Evolutionary conservation across 2,113 vertebrate species (phyloP), one percentile per base, ranked within the genome.

Genomic region (Gnathonemus echidnorhynchus): DNA sequence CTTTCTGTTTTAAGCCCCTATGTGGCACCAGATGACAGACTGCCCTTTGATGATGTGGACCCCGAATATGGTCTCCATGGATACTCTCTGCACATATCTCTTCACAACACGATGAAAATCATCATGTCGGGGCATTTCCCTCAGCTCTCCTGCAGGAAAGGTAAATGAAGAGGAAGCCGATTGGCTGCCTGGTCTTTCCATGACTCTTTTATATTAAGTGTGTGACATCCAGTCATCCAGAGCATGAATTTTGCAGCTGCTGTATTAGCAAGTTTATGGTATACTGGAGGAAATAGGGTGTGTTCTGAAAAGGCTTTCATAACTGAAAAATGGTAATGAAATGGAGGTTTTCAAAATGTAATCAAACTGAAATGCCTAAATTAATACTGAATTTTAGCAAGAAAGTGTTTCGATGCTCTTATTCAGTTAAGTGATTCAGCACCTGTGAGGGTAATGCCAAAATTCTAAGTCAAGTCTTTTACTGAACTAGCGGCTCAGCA

Each of bases 61-160:
- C 95, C 96, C 0, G 95, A 97, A 46, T 96, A 96, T 8, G 98
- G 98, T 90, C 95, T 99, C 90, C 97, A 97, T 92, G 96, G 94
- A 90, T 99, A 97, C 93, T 93, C 90, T 0, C 93, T 98, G 46
- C 97, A 98, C 88, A 92, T 99, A 27, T 95, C 95, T 80, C 94
- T 99, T 88, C 96, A 98, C 17, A 93, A 95, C 88, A 93, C 95
- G 27, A 94, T 10, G 42, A 90, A 91, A 66, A 91, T 92, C 89
- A 96, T 96, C 90, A 93, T 98, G 88, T 97, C 97, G 86, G 93
- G 89, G 52, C 96, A 94, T 1, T 97, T 97, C 90, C 91, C 86
- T 31, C 91, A 93, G 58, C 96, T 99, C 87, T 97, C 95, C 93
- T 97, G 97, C 94, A 94, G 53, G 89, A 97, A 95, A 98, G 95